These are phyloP conservation scores for Cyphotilapia sp. DNA, from an alignment of 2,113 vertebrate genomes.

Conservation along the genomic window DNA sequence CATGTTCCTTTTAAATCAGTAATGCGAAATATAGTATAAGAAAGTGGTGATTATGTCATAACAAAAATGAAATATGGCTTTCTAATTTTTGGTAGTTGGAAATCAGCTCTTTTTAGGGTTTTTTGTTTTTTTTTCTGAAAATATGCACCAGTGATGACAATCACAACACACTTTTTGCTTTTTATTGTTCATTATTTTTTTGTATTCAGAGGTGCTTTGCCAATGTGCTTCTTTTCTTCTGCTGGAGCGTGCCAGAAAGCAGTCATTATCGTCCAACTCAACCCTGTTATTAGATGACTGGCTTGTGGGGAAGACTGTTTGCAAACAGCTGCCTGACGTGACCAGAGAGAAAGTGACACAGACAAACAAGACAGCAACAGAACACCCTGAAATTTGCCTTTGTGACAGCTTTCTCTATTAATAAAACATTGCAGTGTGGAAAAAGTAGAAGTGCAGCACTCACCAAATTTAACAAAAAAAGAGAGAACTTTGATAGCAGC, in stretches of 20 bases:
- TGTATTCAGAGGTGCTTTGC: background rate
- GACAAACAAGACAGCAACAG: background rate
- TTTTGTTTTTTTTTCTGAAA: background rate
- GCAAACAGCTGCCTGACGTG: constrained; percentile 39
- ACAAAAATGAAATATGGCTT: background rate
- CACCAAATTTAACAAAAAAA: background rate
- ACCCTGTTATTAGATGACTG: constrained; percentile 41
- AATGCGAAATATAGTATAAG: background rate
- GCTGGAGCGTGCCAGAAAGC: background rate
- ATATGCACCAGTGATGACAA: background rate
- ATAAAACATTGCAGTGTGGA: background rate
- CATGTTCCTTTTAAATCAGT: background rate
- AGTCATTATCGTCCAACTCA: constrained; percentile 20
- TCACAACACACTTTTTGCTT: background rate
- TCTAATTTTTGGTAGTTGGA: background rate
- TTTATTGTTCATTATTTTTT: background rate
- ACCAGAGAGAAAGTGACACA: constrained; percentile 26
- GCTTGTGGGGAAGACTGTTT: constrained; percentile 11
- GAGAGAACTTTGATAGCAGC: background rate
- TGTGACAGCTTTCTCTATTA: background rate
- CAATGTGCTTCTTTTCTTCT: constrained; percentile 12
- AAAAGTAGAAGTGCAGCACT: background rate
- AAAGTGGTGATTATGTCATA: background rate
- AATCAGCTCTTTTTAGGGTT: accelerated
- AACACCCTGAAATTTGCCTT: background rate